phyloP scores from a whole-genome alignment of 2,888 invertebrate genomes.

The Ethmia dodecea region DNA sequence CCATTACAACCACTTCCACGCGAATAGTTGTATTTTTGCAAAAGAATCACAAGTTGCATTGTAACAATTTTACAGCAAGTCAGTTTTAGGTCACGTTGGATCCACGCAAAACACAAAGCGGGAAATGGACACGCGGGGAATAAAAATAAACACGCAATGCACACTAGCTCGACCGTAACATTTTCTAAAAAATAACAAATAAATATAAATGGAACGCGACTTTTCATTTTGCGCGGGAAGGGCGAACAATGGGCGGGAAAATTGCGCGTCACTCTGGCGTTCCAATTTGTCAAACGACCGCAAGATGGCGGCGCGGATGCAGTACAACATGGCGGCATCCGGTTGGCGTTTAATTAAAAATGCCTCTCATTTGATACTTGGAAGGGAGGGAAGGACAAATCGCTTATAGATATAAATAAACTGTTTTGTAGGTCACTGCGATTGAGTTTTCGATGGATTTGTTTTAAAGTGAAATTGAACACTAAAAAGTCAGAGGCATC shows the following conservation, averaged over 20 bases:
- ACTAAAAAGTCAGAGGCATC: no score
- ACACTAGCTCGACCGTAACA: slow-evolving; percentile 40
- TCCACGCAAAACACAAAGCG: slow-evolving; percentile 24
- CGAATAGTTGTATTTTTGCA: neutral
- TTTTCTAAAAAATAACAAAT: slow-evolving; percentile 49
- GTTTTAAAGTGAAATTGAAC: no score
- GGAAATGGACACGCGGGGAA: slow-evolving; percentile 43
- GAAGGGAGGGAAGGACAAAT: no score
- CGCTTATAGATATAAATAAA: no score
- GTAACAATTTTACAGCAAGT: neutral
- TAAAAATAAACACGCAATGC: slow-evolving; percentile 29
- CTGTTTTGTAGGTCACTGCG: no score
- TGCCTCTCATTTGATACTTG: slow-evolving; percentile 62
- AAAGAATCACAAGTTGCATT: neutral
- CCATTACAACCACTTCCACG: no score
- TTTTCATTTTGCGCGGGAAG: slow-evolving; percentile 74
- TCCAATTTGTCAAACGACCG: slow-evolving; percentile 76
- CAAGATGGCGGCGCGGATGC: slow-evolving; percentile 59
- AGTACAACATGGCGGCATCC: slow-evolving; percentile 60
- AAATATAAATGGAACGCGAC: slow-evolving; percentile 59
- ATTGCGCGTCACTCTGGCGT: slow-evolving; percentile 76
- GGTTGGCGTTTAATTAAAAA: slow-evolving; percentile 71
- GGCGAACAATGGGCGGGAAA: slow-evolving; percentile 75
- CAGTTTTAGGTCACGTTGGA: no score
- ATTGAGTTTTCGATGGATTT: no score